Evolutionary conservation across 2,113 vertebrate genomes (phyloP).

Genomic region (Pachyramphus minor): DNA sequence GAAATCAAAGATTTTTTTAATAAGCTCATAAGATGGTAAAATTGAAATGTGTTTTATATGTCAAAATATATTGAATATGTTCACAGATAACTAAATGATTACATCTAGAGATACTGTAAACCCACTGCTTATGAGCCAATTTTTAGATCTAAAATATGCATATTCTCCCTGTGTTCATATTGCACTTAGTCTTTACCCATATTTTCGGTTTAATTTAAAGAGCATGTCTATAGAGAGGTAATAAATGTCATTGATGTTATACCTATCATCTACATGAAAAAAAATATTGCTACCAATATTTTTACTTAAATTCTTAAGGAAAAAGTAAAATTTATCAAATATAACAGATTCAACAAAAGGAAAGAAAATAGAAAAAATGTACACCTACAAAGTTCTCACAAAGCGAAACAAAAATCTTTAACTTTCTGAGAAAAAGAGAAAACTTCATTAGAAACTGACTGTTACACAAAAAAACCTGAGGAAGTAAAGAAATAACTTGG

Average conservation of each 20-base stretch:
- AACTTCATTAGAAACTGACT: not conserved
- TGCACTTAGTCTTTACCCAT: not conserved
- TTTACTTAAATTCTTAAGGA: not conserved
- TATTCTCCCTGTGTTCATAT: not conserved
- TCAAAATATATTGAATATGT: not conserved
- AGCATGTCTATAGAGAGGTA: not conserved
- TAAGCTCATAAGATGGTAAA: not conserved
- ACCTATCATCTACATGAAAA: not conserved
- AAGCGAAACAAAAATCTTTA: not conserved
- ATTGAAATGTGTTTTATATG: not conserved
- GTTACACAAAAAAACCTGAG: not conserved
- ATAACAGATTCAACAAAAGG: not conserved
- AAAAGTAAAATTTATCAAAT: not conserved
- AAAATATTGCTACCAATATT: not conserved
- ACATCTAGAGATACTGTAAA: not conserved
- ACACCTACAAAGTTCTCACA: not conserved
- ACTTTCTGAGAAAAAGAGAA: not conserved
- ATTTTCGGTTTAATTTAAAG: not conserved
- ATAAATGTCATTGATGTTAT: not conserved
- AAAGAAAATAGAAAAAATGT: not conserved
- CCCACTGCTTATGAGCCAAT: not conserved
- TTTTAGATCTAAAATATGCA: not conserved
- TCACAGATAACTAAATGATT: not conserved
- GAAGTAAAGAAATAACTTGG: not conserved
- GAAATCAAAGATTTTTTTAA: not conserved